Evolutionary conservation across 2,797 vertebrate genomes (phyloP), one percentile per base, ranked within the genome.

Genomic region (Periophthalmus magnuspinnatus): DNA sequence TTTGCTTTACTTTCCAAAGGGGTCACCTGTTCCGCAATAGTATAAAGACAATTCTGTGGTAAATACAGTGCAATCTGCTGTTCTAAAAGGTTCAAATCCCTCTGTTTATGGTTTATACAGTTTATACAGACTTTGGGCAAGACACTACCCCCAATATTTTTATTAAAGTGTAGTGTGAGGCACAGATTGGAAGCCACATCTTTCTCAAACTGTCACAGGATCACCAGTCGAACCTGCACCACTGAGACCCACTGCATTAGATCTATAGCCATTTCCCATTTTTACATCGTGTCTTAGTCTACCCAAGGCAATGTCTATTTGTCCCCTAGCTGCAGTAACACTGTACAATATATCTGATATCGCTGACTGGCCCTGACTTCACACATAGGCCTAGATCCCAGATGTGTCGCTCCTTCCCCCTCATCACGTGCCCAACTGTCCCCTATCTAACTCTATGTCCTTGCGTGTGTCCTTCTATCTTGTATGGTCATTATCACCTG

Each of bases 401-500:
- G 50, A 75, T 71, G 60, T 69, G 66, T 59, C 52, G 10, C 45
- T 57, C 34, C 64, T 38, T 75, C 60, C 59, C 70, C 69, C 69
- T 69, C 50, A 65, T 76, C 67, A 61, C 50, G 71, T 45, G 2
- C 76, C 83, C 72, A 57, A 77, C 45, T 52, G 62, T 77, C 73
- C 45, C 55, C 56, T 54, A 47, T 41, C n/a, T 81, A 75, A 81
- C 68, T 86, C 84, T 82, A 81, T 72, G 79, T 84, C 89, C 74
- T 86, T 78, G 74, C 74, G 75, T 33, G 72, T 84, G 86, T 88
- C 88, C 85, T 88, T 86, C 82, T 77, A 78, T 81, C 67, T 67
- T 62, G 75, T 82, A 57, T 19, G 76, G 78, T 84, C 81, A 83
- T 89, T 86, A 91, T 90, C 86, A 83, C 75, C 69, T 75, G 61